These are phyloP conservation scores for Trigoniulus corallinus DNA, from an alignment of 1,140 invertebrate species.

Conservation along the genomic window DNA sequence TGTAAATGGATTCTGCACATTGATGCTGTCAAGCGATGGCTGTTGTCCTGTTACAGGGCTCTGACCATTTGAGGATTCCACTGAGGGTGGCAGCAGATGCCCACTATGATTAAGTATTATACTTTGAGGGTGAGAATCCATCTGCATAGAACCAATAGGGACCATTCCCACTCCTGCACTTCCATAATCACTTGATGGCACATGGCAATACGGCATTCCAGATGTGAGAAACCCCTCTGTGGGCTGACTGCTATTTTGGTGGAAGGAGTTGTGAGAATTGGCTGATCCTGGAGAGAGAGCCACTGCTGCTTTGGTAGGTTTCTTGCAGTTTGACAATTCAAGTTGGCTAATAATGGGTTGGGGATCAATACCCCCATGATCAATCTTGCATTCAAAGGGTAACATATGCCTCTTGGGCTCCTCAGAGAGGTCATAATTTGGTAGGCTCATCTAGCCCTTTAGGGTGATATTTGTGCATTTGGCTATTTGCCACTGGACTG, in stretches of 20 bases:
- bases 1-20: conserved; percentile 26
- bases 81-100: no score
- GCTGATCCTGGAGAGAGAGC: conserved; percentile 44
- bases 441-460: conserved; percentile 50
- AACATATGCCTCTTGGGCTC: conserved; percentile 84
- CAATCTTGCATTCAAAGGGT: conserved; percentile 90
- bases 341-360: conserved; percentile 81
- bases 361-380: conserved; percentile 87
- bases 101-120: conserved; percentile 15
- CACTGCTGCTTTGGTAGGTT: conserved; percentile 3
- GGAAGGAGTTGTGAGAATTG: conserved; percentile 83
- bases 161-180: no score
- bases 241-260: conserved; percentile 39
- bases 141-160: no score
- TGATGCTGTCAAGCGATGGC: conserved; percentile 23
- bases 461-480: conserved; percentile 73
- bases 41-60: no score
- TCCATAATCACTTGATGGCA: no score
- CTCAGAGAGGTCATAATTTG: conserved; percentile 92
- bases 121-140: conserved; percentile 12
- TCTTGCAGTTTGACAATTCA: conserved; percentile 20
- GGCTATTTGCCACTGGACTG: conserved; percentile 82
- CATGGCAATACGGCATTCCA: conserved; percentile 8
- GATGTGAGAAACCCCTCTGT: conserved; percentile 57
- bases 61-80: no score